phyloP scores from a whole-genome alignment of 2,888 invertebrate genomes.

The Operophtera brumata region DNA sequence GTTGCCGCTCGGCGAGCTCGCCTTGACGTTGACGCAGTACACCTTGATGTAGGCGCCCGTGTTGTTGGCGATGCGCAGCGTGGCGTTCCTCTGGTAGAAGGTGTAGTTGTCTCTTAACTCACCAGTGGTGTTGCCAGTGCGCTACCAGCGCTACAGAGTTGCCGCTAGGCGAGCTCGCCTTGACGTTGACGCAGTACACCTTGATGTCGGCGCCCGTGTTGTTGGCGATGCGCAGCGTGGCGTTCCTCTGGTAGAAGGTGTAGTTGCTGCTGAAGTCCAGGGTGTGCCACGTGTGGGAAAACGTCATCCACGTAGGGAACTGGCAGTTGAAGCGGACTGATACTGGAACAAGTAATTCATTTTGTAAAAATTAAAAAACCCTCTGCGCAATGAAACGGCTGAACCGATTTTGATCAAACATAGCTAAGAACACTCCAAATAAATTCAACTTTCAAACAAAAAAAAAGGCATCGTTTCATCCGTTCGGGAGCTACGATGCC shows the following conservation, averaged over 20 bases:
- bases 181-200: constrained; percentile 83
- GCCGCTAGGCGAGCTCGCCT: constrained; percentile 76
- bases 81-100: constrained; percentile 91
- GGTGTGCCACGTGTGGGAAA: constrained; percentile 93
- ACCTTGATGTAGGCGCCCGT: constrained; percentile 83
- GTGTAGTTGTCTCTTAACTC: constrained; percentile 87
- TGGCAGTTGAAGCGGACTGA: constrained; percentile 88
- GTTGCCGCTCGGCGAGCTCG: constrained; percentile 75
- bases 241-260: constrained; percentile 90
- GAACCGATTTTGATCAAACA: too few species aligned
- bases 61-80: constrained; percentile 84
- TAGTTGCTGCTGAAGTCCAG: constrained; percentile 92
- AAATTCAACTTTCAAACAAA: too few species aligned
- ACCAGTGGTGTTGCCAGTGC: constrained; percentile 79
- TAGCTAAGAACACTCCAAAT: too few species aligned
- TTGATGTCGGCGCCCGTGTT: constrained; percentile 82
- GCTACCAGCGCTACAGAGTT: constrained; percentile 79
- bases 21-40: constrained; percentile 83
- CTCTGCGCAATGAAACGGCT: too few species aligned
- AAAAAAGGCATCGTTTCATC: too few species aligned
- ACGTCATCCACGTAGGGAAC: constrained; percentile 93
- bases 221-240: constrained; percentile 86
- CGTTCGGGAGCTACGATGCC: too few species aligned
- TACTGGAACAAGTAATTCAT: constrained; percentile 68
- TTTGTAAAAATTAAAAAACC: too few species aligned